Conservation (phyloP, 30 jellyfish, hydroid and myxozoan species). For the Hydractinia symbiolongicarpus region DNA sequence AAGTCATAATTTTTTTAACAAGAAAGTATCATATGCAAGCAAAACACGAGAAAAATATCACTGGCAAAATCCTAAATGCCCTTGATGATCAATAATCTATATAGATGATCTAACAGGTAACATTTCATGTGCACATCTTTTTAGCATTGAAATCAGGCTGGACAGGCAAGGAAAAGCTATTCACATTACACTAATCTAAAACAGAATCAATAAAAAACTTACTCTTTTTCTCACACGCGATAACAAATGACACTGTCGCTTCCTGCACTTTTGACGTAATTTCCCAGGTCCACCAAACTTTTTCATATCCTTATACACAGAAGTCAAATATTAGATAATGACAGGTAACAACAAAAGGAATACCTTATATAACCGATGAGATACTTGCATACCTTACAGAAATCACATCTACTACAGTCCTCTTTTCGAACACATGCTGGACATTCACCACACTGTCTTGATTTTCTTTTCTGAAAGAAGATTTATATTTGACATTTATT, state of each 20-base stretch:
- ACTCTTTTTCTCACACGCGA: conserved; percentile 65
- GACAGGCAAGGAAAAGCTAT: too few relatives aligned
- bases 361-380: background rate
- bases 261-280: conserved; percentile 81
- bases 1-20: too few relatives aligned
- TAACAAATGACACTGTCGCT: conserved; percentile 63
- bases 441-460: conserved; percentile 87
- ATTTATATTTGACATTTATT: background rate
- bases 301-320: conserved; percentile 70
- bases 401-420: conserved; percentile 84
- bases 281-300: conserved; percentile 97
- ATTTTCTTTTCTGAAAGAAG: conserved; percentile 31
- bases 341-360: background rate
- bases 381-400: conserved; percentile 56
- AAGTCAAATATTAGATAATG: background rate
- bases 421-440: conserved; percentile 63
- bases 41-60: too few relatives aligned
- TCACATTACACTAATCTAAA: background rate
- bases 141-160: too few relatives aligned
- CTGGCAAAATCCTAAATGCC: too few relatives aligned
- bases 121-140: too few relatives aligned
- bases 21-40: too few relatives aligned
- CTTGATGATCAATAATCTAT: too few relatives aligned
- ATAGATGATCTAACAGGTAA: too few relatives aligned
- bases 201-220: background rate